Base-by-base conservation (phyloP, 2,113 vertebrate genomes). In the Oophaga pumilio region DNA sequence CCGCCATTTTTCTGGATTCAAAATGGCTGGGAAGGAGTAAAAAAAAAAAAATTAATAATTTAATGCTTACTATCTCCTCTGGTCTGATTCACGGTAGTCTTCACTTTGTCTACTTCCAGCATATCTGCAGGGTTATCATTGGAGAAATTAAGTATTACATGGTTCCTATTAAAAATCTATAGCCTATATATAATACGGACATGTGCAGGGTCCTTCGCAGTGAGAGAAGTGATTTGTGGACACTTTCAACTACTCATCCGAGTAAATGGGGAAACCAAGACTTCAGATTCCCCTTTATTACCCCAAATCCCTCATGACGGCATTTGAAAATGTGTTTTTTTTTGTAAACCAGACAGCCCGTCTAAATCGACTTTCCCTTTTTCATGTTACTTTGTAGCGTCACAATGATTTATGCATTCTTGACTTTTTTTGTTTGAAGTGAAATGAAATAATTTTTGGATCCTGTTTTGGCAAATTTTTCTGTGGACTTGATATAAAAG, bases 401-500 rank as follows among this genome's bases (percentile, higher is more conserved):
- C 26, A 12, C 18, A 82, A 6, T 74, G 20, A 76, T 49, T 73
- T 43, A 57, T 4, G 33, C 26, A 73, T 73, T 69, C 57, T 18
- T 85, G 69, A 85, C 69, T 28, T 8, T 28, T 15, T 57, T 50
- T 68, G 57, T 73, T 57, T 56, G 52, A 84, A 62, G 33, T 43
- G 33, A 43, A 43, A 43, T 43, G 0, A 11, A 33, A 59, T 74
- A 33, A 71, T 8, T 28, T 17, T 26, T 57, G 82, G n/a, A 73
- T 62, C 60, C 20, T 12, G 24, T 66, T 66, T 66, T 86, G 74
- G 62, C 74, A 62, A 79, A 69, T 79, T n/a, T 43, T 28, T 69
- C 56, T 53, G 28, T 14, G 49, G 33, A 17, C 78, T 73, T 43
- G 8, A 86, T 57, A 50, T 69, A 28, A 76, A 79, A 69, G 26